phyloP scores from a whole-genome alignment of 2,113 vertebrate species.

The Bufo bufo region DNA sequence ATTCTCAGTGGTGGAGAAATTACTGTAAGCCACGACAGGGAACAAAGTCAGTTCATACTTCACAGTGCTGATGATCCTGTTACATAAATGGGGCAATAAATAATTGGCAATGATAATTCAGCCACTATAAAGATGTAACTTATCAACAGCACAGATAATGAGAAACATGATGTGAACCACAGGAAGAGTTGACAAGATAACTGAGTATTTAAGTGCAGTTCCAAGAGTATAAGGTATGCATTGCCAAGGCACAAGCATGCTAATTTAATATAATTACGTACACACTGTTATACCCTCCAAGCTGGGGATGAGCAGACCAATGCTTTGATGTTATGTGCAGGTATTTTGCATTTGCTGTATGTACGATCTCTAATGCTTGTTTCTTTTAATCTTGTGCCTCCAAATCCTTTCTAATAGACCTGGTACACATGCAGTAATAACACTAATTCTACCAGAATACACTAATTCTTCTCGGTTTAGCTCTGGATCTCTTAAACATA shows the following conservation, averaged over 20 bases:
- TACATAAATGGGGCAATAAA: background rate
- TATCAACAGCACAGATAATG: constrained; percentile 7
- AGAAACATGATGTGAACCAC: background rate
- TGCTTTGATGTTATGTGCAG: background rate
- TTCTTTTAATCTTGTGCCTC: background rate
- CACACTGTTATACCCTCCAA: background rate
- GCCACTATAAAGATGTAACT: background rate
- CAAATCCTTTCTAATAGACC: background rate
- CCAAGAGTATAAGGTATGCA: constrained; percentile 49
- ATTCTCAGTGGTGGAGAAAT: background rate
- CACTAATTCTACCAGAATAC: background rate
- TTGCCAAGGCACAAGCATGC: constrained; percentile 51
- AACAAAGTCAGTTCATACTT: background rate
- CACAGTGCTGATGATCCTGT: background rate
- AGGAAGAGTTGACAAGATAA: constrained; percentile 40
- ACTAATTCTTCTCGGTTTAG: background rate
- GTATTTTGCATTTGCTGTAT: background rate
- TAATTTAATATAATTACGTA: constrained; percentile 43
- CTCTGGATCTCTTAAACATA: background rate
- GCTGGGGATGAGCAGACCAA: background rate
- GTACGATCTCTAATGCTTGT: background rate
- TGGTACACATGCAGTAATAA: background rate
- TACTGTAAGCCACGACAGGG: background rate
- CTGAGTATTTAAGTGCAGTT: constrained; percentile 23
- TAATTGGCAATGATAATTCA: background rate